These are phyloP conservation scores for Volucella bombylans DNA, from an alignment of 2,888 invertebrate species.

Conservation along the genomic window DNA sequence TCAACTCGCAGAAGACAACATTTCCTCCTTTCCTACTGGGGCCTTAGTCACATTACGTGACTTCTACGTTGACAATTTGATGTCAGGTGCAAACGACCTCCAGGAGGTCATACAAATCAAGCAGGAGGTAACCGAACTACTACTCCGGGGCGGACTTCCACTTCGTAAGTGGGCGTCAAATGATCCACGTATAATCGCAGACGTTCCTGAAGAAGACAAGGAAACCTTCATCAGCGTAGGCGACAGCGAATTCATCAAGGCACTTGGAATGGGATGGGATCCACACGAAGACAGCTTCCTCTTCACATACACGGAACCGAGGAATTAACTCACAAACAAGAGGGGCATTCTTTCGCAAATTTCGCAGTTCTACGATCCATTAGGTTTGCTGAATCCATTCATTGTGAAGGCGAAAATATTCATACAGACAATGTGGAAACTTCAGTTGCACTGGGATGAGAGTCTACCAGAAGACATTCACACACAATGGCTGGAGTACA, in stretches of 20 bases:
- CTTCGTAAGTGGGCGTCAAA: not conserved
- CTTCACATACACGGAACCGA: constrained; percentile 31
- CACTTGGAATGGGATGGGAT: constrained; percentile 53
- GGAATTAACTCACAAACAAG: constrained; percentile 41
- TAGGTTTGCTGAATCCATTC: constrained; percentile 49
- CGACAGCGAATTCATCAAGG: constrained; percentile 35
- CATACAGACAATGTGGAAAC: constrained; percentile 37
- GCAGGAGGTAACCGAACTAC: constrained; percentile 10
- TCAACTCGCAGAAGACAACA: not conserved
- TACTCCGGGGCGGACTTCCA: constrained; percentile 22
- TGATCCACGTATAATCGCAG: no score
- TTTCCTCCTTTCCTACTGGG: constrained; percentile 14
- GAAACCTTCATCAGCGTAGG: constrained; percentile 20
- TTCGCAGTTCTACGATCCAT: constrained; percentile 46
- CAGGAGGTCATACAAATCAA: constrained; percentile 21
- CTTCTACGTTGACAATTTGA: constrained; percentile 54
- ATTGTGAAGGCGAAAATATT: constrained; percentile 56
- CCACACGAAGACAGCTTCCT: constrained; percentile 36
- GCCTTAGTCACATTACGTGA: constrained; percentile 22
- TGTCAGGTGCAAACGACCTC: constrained; percentile 52
- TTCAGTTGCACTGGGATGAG: constrained; percentile 2
- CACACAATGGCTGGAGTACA: constrained; percentile 10
- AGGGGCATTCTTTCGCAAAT: constrained; percentile 51
- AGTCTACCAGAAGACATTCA: not conserved
- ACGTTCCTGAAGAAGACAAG: no score